Evolutionary conservation across 2,888 invertebrate species (phyloP).

Genomic region (Lithophane socia): DNA sequence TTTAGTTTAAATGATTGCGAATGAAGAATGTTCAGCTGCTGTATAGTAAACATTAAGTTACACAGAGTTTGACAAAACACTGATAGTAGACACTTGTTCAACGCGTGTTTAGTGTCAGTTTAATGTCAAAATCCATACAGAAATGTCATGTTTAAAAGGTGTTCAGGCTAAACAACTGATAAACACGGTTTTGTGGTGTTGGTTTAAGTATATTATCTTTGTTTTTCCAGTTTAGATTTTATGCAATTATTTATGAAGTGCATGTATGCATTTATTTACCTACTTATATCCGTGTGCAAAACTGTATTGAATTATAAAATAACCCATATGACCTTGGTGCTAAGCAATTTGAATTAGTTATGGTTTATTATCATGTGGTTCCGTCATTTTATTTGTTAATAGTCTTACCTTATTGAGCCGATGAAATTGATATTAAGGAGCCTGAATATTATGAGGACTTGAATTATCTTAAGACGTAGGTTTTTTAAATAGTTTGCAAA

Average conservation of each 20-base stretch:
- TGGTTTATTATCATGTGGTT: neutral
- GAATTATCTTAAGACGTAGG: neutral
- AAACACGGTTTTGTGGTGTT: no score
- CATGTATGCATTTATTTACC: neutral
- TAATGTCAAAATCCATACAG: no score
- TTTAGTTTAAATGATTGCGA: slow-evolving; percentile 41
- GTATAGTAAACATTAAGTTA: neutral
- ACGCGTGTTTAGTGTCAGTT: no score
- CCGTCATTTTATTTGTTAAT: neutral
- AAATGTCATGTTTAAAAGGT: no score
- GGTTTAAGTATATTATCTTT: no score
- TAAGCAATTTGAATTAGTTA: neutral
- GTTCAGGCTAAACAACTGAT: no score
- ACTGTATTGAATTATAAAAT: neutral
- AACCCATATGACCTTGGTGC: neutral
- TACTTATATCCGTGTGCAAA: neutral
- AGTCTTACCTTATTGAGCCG: neutral
- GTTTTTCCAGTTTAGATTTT: neutral
- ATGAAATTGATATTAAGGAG: neutral
- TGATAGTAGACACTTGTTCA: no score
- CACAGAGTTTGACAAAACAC: no score
- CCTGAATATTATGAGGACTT: neutral
- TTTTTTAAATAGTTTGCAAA: neutral
- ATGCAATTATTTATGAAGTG: neutral
- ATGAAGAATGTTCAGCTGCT: neutral